These are phyloP conservation scores for Ctenomys sociabilis DNA, from an alignment of 2,113 vertebrate genomes.

Conservation along the genomic window DNA sequence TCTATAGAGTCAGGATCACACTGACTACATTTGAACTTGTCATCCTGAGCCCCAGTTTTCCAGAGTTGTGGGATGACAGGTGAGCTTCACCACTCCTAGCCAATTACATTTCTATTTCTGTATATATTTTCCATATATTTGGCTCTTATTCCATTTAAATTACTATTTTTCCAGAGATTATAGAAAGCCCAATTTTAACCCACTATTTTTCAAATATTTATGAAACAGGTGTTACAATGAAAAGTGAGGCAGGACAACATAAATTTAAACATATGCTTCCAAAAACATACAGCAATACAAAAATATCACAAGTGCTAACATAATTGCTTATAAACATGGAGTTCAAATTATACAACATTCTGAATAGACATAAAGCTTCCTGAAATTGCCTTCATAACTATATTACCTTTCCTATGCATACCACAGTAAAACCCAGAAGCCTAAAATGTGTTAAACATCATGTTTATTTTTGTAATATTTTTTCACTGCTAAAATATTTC, in stretches of 20 bases:
- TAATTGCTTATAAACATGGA: background rate
- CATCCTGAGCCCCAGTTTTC: background rate
- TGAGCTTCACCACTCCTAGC: background rate
- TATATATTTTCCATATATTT: background rate
- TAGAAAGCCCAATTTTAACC: background rate
- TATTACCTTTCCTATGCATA: background rate
- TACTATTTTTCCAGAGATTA: background rate
- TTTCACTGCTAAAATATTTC: constrained; percentile 59
- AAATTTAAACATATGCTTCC: background rate
- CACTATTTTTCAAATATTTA: background rate
- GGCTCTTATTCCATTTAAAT: background rate
- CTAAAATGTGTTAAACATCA: background rate
- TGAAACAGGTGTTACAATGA: background rate
- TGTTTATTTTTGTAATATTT: background rate
- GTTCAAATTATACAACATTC: background rate
- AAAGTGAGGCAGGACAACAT: background rate
- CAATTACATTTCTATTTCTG: background rate
- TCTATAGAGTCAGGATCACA: background rate
- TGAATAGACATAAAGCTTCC: background rate
- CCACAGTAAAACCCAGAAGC: background rate
- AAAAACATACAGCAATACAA: too few relatives aligned
- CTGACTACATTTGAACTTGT: background rate
- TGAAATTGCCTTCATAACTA: background rate
- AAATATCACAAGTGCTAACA: background rate
- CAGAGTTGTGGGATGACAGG: background rate